Percentiles rank a stretch among this genome's conserved stretches.
These are phyloP conservation scores for Pomacea canaliculata DNA, from an alignment of 2,888 invertebrate species.

Conservation along the genomic window DNA sequence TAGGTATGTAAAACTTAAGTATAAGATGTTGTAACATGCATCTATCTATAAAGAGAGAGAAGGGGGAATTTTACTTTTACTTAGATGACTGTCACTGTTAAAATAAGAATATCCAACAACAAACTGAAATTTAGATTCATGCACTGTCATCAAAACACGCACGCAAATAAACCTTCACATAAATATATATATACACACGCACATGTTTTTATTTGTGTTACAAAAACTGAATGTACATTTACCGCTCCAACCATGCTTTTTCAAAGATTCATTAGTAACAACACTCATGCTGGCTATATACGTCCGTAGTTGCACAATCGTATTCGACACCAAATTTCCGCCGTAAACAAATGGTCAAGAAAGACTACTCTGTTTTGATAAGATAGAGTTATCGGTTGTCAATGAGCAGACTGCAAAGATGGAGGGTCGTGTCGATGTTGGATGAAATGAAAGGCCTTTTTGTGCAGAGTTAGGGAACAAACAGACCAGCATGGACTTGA, in stretches of 20 bases:
- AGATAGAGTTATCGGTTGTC: constrained; percentile 8
- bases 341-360: constrained; percentile 27
- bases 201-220: no score
- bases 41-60: no score
- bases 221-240: neutral
- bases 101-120: no score
- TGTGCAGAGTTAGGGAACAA: neutral
- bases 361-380: neutral
- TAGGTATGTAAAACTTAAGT: no score
- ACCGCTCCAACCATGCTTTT: constrained; percentile 48
- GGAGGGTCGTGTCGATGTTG: constrained; percentile 7
- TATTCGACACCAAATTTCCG: constrained; percentile 2
- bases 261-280: constrained; percentile 36
- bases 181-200: no score
- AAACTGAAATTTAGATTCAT: no score
- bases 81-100: no score
- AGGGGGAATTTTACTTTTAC: no score
- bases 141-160: no score
- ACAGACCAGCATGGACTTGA: constrained; percentile 52
- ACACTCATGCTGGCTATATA: neutral
- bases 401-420: constrained; percentile 21
- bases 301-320: neutral
- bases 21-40: no score
- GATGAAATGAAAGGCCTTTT: no score
- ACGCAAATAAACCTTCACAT: no score